Evolutionary conservation across 2,113 vertebrate species (phyloP), one percentile per base, ranked within the genome.

Genomic region (Takifugu bimaculatus): DNA sequence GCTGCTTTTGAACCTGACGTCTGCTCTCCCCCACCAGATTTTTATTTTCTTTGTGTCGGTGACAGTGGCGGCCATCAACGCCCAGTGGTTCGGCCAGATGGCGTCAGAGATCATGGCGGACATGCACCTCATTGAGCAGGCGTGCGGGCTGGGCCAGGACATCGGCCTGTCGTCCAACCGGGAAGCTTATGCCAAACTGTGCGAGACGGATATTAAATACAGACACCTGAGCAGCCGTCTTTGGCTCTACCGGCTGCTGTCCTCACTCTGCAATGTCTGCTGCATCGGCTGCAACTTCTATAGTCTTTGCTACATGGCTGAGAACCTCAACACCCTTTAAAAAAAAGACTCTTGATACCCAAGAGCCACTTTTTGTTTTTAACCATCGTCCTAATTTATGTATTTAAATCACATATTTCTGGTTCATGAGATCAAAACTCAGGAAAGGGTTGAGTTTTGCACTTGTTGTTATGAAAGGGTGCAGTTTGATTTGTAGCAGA

Each of bases 231-330:
- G 79, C 64, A 56, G 25, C 1, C 84, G 82, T 6, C 79, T 94
- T n/a, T 72, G 81, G 78, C 80, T 91, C n/a, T 91, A 90, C 78
- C 80, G 80, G 1, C 35, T 85, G 12, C 79, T 93, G 49, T 93
- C 91, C 25, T 89, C 90, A 0, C 83, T 94, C 55, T 94, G 92
- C 71, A 94, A 94, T 78, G 80, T 93, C 51, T 92, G 92, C 83
- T 93, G 93, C 74, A 79, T 92, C 0, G 28, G 61, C 0, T 93
- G 93, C 77, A 94, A 93, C 1, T 89, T 90, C 70, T 82, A 85
- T 60, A 94, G 92, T 47, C 81, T 93, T 2, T 87, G 81, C 28
- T 88, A 86, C 84, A 63, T 92, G 79, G 92, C 93, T 0, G 88
- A 89, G 57, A 93, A 72, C 55, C 90, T 94, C 4, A 26, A 71